phyloP scores from a whole-genome alignment of 2,113 vertebrate genomes.

The Colossoma macropomum region DNA sequence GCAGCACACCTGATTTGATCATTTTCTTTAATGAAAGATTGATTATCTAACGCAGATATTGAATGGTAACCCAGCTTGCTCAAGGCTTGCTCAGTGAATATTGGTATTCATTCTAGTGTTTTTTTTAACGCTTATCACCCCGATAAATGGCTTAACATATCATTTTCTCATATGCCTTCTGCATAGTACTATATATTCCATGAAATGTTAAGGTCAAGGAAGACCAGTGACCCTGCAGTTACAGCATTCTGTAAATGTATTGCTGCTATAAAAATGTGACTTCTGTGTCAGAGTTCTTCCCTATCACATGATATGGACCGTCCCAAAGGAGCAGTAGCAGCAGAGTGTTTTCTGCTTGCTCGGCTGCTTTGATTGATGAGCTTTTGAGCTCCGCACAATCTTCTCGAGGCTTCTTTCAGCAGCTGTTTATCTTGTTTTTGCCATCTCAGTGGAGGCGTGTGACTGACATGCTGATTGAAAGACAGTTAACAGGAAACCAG shows the following conservation, averaged over 20 bases:
- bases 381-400: background rate
- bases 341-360: background rate
- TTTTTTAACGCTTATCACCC: too few relatives aligned
- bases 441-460: background rate
- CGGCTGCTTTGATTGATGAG: background rate
- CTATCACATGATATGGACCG: background rate
- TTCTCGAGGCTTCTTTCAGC: background rate
- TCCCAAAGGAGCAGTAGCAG: too few relatives aligned
- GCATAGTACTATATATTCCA: background rate
- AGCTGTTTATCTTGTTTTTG: background rate
- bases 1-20: too few relatives aligned
- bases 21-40: too few relatives aligned
- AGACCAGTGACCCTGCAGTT: background rate
- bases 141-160: too few relatives aligned
- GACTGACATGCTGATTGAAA: background rate
- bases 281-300: background rate
- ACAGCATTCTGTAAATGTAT: background rate
- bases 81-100: too few relatives aligned
- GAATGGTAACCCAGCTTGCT: too few relatives aligned
- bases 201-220: background rate
- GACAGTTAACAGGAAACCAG: background rate
- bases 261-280: background rate
- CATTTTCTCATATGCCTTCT: too few relatives aligned
- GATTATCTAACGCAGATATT: too few relatives aligned
- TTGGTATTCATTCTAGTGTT: too few relatives aligned